Evolutionary conservation across 2,797 vertebrate genomes (phyloP).

Genomic region (Alca torda): DNA sequence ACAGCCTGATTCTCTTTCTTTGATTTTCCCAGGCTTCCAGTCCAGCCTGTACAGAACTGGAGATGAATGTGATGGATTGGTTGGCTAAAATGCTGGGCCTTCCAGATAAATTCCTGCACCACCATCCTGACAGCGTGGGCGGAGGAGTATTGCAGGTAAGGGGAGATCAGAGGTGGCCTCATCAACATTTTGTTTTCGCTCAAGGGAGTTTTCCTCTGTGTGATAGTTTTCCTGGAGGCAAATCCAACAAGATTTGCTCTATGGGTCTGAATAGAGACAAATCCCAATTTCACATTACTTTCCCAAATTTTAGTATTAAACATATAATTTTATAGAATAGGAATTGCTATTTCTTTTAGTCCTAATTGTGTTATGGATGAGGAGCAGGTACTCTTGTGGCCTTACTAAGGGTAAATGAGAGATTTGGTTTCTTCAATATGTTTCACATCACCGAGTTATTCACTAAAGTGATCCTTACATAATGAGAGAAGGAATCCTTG

Average conservation of each 20-base stretch:
- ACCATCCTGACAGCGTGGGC: constrained; percentile 86
- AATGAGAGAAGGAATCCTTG: not conserved
- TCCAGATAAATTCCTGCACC: constrained; percentile 89
- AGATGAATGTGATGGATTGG: constrained; percentile 97
- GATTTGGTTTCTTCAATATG: not conserved
- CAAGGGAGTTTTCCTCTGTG: not conserved
- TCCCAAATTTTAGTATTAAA: not conserved
- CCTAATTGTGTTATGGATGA: not conserved
- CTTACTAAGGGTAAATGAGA: not conserved
- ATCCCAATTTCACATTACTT: not conserved
- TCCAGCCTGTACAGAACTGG: constrained; percentile 93
- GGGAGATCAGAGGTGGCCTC: not conserved
- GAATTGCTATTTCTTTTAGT: not conserved
- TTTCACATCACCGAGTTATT: not conserved
- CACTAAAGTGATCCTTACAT: not conserved
- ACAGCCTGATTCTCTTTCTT: not conserved
- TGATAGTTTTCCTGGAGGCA: not conserved
- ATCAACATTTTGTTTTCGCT: not conserved
- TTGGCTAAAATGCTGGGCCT: constrained; percentile 94
- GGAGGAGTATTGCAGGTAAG: constrained; percentile 93
- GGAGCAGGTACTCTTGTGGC: not conserved
- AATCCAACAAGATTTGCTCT: not conserved
- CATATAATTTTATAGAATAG: not conserved
- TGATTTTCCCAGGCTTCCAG: constrained; percentile 86
- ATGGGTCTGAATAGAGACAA: not conserved